Evolutionary conservation across 1,140 invertebrate genomes (phyloP), one percentile per base, ranked within the genome.

Genomic region (Procambarus virginalis): DNA sequence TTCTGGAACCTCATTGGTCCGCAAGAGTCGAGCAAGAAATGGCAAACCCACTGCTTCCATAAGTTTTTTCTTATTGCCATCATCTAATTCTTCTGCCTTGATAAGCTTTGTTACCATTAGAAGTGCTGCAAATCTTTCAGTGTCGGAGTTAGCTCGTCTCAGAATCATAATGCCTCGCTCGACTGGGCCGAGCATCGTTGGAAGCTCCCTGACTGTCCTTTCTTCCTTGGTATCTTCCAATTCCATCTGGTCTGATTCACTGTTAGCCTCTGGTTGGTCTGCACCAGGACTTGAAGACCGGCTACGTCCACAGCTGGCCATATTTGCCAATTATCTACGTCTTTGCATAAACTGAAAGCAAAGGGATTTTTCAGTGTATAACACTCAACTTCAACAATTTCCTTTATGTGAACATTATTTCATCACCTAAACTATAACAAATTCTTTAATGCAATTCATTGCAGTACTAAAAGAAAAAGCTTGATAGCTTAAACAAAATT

Each of bases 1-100:
- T 84, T 96, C 96, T 84, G 97, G 96, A 46, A 96, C 95, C 91
- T 96, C 96, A 91, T 95, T 95, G 51, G 95, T 96, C 3, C 95
- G 95, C n/a, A 98, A 94, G 75, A 98, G 93, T 89, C 97, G 96
- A 92, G 96, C 96, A 17, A 98, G 93, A 94, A 98, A 98, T 86
- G 96, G 95, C 83, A 97, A 96, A 2, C 97, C 97, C 91, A 98
- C 98, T 0, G 97, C 96, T 94, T 98, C 96, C 93, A 98, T 98
- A 0, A 98, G 94, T n/a, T 96, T 94, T 93, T 96, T 96, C 92
- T 97, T 97, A 10, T 96, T 95, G 12, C 94, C 93, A 2, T 95
- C 93, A 88, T 95, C 96, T 93, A 97, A 97, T 92, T 97, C 96
- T 93, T 96, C 96, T 84, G 95, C 96, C 93, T 97, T 97, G 9